phyloP scores from a whole-genome alignment of 2,888 invertebrate genomes.

The Rosalia funebris region DNA sequence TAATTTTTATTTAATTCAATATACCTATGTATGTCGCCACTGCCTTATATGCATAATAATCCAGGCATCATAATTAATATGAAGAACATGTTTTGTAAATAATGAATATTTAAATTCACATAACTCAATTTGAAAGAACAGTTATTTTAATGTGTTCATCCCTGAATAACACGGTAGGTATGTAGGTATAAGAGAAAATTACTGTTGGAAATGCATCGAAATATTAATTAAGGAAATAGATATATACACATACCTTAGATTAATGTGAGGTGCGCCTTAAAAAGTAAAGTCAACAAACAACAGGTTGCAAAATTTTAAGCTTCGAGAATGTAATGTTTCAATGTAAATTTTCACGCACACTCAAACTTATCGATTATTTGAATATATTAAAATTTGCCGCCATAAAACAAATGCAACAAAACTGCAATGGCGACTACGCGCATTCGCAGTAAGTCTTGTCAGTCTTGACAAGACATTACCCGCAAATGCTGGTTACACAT shows the following conservation, averaged over 20 bases:
- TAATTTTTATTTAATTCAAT: too few relatives aligned
- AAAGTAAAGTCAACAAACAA: slow-evolving; percentile 17
- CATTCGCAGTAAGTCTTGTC: slow-evolving; percentile 37
- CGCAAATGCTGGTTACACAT: slow-evolving; percentile 50
- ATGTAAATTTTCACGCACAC: slow-evolving; percentile 46
- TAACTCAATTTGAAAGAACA: neutral
- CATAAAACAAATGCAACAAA: slow-evolving; percentile 51
- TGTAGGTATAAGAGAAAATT: neutral
- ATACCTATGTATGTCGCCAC: too few relatives aligned
- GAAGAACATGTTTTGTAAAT: neutral
- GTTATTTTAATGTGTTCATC: neutral
- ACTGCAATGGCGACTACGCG: slow-evolving; percentile 36
- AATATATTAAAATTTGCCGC: slow-evolving; percentile 54
- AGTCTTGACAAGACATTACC: slow-evolving; percentile 52
- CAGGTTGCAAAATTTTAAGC: slow-evolving; percentile 32
- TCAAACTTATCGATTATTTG: slow-evolving; percentile 55
- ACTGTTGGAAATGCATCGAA: neutral
- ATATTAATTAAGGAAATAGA: neutral
- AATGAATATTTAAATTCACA: neutral
- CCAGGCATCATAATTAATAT: neutral
- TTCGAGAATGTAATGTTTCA: neutral
- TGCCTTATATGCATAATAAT: neutral
- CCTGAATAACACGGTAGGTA: too few relatives aligned
- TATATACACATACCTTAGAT: neutral
- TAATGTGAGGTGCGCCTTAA: too few relatives aligned